A percentile compares a stretch with the other conserved stretches of the same genome.
These are phyloP conservation scores for Hipparchia semele DNA, from an alignment of 2,888 invertebrate species.

Conservation along the genomic window DNA sequence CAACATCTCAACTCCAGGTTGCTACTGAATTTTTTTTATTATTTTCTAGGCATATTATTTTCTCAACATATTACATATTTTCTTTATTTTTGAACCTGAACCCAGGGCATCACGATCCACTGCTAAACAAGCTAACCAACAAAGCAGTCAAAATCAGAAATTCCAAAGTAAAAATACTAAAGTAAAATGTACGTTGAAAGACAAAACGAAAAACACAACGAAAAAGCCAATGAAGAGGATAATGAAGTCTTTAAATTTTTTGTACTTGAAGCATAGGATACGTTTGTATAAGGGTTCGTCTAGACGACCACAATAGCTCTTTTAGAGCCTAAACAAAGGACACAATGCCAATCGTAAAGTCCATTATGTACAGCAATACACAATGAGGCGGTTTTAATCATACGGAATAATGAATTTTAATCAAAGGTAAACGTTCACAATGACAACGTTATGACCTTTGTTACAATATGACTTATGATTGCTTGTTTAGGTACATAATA, in stretches of 20 bases:
- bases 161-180: neutral
- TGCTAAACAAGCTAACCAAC: no score
- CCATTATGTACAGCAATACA: conserved; percentile 37
- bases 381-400: conserved; percentile 35
- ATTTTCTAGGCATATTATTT: no score
- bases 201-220: neutral
- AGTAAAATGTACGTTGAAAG: neutral
- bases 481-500: neutral
- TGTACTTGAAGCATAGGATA: conserved; percentile 33
- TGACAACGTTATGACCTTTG: conserved; percentile 8
- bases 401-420: conserved; percentile 32
- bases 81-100: no score
- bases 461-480: conserved; percentile 6
- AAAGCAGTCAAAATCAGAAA: neutral
- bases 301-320: conserved; percentile 49
- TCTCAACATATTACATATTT: no score
- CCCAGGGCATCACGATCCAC: no score
- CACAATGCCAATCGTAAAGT: conserved; percentile 41
- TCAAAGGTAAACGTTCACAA: conserved; percentile 17
- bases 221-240: conserved; percentile 11
- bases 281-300: conserved; percentile 47
- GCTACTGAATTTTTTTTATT: no score
- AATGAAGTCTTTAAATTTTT: conserved; percentile 20
- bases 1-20: no score
- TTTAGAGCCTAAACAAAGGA: conserved; percentile 49